These are phyloP conservation scores for Xiphophorus birchmanni DNA, from an alignment of 2,797 vertebrate genomes.

Conservation along the genomic window DNA sequence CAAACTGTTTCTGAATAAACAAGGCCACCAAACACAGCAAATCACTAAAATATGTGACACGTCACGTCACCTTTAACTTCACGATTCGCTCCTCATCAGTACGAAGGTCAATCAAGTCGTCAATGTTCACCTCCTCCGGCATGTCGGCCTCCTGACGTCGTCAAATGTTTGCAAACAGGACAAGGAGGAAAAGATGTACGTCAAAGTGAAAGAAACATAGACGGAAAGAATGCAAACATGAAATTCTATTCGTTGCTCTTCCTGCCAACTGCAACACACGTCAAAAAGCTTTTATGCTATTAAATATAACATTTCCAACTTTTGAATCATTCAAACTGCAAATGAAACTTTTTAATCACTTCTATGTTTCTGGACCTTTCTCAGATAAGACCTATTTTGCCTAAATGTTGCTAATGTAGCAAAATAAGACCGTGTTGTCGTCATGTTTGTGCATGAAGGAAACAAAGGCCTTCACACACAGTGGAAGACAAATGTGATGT, in stretches of 20 bases:
- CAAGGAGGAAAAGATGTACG: background rate
- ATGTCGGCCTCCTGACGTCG: slow-evolving; percentile 79
- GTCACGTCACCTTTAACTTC: slow-evolving; percentile 80
- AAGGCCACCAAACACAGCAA: background rate
- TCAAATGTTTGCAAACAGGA: slow-evolving; percentile 4
- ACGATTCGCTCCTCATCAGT: slow-evolving; percentile 78
- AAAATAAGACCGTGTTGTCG: background rate
- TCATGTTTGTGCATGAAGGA: background rate
- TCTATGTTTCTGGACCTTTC: background rate
- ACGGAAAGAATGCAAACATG: background rate
- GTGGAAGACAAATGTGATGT: background rate
- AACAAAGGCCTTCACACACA: background rate
- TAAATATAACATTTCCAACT: background rate
- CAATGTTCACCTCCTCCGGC: slow-evolving; percentile 90
- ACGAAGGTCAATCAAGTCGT: slow-evolving; percentile 84
- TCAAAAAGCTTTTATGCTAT: background rate
- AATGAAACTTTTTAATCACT: background rate
- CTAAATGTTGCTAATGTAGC: background rate
- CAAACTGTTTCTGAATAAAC: background rate
- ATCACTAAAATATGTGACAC: background rate
- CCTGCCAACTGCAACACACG: background rate
- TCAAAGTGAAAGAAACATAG: background rate
- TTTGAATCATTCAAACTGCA: background rate
- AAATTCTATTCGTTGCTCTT: background rate
- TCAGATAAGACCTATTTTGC: background rate